Percentiles rank a stretch among this genome's conserved stretches.
Evolutionary conservation across 2,888 invertebrate species (phyloP).

Genomic region (Oscheius onirici): DNA sequence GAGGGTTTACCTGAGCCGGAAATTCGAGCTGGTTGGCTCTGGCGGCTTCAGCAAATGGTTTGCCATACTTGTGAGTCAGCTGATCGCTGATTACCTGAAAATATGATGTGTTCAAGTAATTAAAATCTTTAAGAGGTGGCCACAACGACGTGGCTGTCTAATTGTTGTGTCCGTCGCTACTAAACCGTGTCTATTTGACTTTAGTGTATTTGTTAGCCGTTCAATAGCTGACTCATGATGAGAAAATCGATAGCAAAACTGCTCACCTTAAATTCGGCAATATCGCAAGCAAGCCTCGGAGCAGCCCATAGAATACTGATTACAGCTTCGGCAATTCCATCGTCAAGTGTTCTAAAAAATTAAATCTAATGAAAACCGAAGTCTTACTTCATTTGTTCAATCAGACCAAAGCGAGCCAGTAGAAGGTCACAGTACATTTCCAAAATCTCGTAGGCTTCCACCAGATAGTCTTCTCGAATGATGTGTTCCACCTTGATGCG

Average conservation of each 20-base stretch:
- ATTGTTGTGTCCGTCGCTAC: too few relatives aligned
- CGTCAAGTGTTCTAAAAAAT: conserved; percentile 81
- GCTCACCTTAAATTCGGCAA: conserved; percentile 71
- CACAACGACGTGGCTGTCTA: too few relatives aligned
- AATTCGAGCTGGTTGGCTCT: conserved; percentile 81
- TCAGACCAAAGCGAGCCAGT: conserved; percentile 91
- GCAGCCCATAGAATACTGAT: conserved; percentile 97
- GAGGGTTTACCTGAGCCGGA: conserved; percentile 64
- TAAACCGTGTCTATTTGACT: too few relatives aligned
- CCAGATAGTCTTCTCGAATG: conserved; percentile 92
- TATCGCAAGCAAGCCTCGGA: conserved; percentile 81
- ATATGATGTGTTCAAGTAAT: too few relatives aligned
- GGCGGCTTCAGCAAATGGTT: conserved; percentile 89
- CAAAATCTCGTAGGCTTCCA: conserved; percentile 97
- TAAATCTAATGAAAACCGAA: conserved; percentile 27
- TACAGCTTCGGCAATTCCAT: conserved; percentile 93
- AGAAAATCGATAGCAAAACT: neutral
- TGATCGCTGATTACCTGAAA: conserved; percentile 85
- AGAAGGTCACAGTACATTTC: conserved; percentile 99
- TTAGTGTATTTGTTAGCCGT: too few relatives aligned
- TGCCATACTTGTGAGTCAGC: conserved; percentile 90
- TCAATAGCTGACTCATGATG: too few relatives aligned
- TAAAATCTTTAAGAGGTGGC: too few relatives aligned
- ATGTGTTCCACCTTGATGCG: conserved; percentile 98
- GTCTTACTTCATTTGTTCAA: conserved; percentile 91